Evolutionary conservation across 2,113 vertebrate genomes (phyloP), one percentile per base, ranked within the genome.

Genomic region (Lucifuga dentata): DNA sequence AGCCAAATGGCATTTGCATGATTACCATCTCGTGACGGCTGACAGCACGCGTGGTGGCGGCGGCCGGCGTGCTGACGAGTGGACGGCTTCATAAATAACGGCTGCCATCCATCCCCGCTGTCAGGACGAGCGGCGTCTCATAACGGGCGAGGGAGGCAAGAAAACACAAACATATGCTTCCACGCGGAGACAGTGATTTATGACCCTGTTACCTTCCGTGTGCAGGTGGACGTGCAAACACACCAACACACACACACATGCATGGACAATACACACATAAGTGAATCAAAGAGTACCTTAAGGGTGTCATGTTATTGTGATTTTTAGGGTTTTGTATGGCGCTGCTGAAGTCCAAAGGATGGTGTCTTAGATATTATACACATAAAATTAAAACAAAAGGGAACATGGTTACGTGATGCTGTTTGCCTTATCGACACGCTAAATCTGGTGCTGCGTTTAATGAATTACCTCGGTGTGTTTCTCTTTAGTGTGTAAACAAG

Each of bases 11-110:
- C 48, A 67, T 84, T 63, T 60, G 40, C 29, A 61, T 36, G 65
- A 86, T 88, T 86, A 74, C 57, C 75, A 84, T 81, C 65, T 78
- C 13, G 45, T 50, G 60, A 49, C 64, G 64, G 73, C 61, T 65
- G 77, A 73, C 84, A 73, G 73, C 68, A 72, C 8, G 19, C 16
- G 41, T 23, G 20, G 50, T 56, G 71, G 84, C 73, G 81, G 70
- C 66, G 35, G 32, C 45, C 32, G 1, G 44, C n/a, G n/a, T n/a
- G n/a, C n/a, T 64, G 67, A 82, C 51, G 48, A 78, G 76, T 67
- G 77, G 81, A 86, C 65, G 38, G 46, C 41, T 26, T 85, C 73
- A 69, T 86, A 79, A 86, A 86, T 85, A 85, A 90, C 78, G 77
- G 68, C 46, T 51, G 44, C 45, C 77, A 80, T 88, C 67, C 68